phyloP scores from a whole-genome alignment of 1,140 invertebrate genomes.

The Bombus superbus region DNA sequence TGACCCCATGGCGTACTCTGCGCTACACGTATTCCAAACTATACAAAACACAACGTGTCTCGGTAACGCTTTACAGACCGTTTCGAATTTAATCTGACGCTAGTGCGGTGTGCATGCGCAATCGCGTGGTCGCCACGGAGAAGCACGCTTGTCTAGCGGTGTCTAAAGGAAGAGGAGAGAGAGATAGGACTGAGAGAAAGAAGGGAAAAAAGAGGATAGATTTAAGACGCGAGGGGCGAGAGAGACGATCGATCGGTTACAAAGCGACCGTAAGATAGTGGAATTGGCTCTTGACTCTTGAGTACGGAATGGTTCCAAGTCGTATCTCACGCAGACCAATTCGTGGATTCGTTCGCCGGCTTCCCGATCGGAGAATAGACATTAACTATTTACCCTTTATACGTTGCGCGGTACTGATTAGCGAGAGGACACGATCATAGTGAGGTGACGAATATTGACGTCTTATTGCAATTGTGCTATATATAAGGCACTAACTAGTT shows the following conservation, averaged over 20 bases:
- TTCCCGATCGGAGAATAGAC: not conserved
- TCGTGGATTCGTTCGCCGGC: not conserved
- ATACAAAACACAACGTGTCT: constrained; percentile 75
- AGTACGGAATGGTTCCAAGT: constrained; percentile 18
- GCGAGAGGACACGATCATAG: too few relatives aligned
- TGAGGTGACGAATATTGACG: not conserved
- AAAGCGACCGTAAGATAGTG: constrained; percentile 63
- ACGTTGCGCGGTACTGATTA: not conserved
- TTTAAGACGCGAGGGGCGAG: constrained; percentile 50
- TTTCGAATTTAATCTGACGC: constrained; percentile 74
- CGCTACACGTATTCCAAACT: constrained; percentile 77
- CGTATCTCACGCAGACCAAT: not conserved
- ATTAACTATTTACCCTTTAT: not conserved
- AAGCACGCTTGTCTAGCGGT: constrained; percentile 43
- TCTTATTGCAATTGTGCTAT: not conserved
- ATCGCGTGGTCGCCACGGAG: constrained; percentile 47
- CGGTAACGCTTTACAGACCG: constrained; percentile 69
- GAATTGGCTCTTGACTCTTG: constrained; percentile 52
- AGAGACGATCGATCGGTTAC: constrained; percentile 67
- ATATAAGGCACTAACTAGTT: not conserved
- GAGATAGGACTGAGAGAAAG: constrained; percentile 18
- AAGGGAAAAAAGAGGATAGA: constrained; percentile 26
- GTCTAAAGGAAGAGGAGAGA: not conserved
- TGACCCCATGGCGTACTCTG: constrained; percentile 75
- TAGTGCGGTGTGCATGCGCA: constrained; percentile 51